These are phyloP conservation scores for Sminthurinus signatus DNA, from an alignment of 1,140 invertebrate genomes.

Conservation along the genomic window DNA sequence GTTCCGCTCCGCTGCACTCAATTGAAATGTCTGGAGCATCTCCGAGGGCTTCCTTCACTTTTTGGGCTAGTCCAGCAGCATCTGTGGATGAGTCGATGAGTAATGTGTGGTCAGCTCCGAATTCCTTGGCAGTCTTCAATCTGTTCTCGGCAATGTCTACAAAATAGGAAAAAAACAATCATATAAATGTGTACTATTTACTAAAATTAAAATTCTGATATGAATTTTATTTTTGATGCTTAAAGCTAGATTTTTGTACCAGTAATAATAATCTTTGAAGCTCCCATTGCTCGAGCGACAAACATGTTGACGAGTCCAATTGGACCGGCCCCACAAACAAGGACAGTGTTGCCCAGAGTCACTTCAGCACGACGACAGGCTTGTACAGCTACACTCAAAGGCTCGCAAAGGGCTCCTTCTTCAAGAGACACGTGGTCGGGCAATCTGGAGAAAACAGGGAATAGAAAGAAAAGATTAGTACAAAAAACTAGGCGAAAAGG, in stretches of 20 bases:
- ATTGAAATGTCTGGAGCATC: slow-evolving; percentile 68
- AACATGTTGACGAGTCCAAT: slow-evolving; percentile 82
- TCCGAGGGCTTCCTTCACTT: slow-evolving; percentile 59
- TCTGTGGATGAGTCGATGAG: slow-evolving; percentile 9
- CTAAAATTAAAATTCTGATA: too few species aligned
- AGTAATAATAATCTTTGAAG: slow-evolving; percentile 70
- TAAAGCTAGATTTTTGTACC: too few species aligned
- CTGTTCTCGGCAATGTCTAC: slow-evolving; percentile 68
- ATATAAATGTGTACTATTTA: neutral
- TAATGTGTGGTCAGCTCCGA: slow-evolving; percentile 72
- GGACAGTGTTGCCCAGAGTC: slow-evolving; percentile 63
- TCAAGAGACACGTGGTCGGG: slow-evolving; percentile 82
- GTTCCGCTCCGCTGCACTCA: slow-evolving; percentile 51
- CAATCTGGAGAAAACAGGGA: too few species aligned
- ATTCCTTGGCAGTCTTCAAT: slow-evolving; percentile 67
- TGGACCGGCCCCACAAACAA: slow-evolving; percentile 81
- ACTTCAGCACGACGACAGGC: slow-evolving; percentile 74
- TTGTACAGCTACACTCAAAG: slow-evolving; percentile 88
- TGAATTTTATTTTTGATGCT: too few species aligned
- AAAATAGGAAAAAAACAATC: neutral
- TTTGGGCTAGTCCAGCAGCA: slow-evolving; percentile 55
- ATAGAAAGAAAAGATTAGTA: too few species aligned
- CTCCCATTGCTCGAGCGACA: slow-evolving; percentile 82
- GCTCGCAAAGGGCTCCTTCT: slow-evolving; percentile 89
- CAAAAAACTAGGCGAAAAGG: too few species aligned